phyloP scores from a whole-genome alignment of 2,888 invertebrate genomes.

The Pammene fasciana region DNA sequence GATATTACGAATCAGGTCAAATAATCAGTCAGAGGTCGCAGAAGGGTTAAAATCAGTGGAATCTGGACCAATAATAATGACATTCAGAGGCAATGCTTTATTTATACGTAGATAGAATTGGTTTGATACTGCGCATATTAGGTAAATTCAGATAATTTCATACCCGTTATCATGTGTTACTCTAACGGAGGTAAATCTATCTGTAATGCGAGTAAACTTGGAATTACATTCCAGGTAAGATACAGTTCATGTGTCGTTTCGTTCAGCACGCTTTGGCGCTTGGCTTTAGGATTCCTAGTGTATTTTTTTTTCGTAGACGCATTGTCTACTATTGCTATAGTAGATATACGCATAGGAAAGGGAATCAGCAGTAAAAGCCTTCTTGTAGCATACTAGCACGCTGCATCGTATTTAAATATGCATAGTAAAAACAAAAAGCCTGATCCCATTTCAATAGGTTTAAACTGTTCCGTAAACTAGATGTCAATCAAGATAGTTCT shows the following conservation, averaged over 20 bases:
- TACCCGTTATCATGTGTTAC: slow-evolving; percentile 3
- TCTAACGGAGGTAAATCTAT: slow-evolving; percentile 4
- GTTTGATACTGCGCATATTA: neutral
- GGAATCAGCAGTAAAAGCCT: no score
- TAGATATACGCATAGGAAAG: no score
- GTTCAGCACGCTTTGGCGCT: neutral
- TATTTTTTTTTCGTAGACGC: no score
- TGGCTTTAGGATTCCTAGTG: neutral
- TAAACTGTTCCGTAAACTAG: neutral
- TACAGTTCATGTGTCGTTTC: slow-evolving; percentile 5
- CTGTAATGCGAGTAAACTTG: neutral
- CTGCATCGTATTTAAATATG: no score
- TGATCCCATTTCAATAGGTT: no score
- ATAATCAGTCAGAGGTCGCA: neutral
- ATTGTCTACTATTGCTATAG: no score
- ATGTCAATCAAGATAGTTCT: slow-evolving; percentile 1
- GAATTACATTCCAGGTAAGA: slow-evolving; percentile 7
- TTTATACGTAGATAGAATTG: no score
- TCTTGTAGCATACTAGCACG: no score
- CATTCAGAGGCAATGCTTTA: no score
- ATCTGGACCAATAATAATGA: no score
- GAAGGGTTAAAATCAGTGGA: neutral
- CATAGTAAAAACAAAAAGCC: no score
- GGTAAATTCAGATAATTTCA: neutral
- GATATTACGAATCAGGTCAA: neutral